Evolutionary conservation across 2,797 vertebrate species (phyloP).

Genomic region (Intellagama lesueurii): DNA sequence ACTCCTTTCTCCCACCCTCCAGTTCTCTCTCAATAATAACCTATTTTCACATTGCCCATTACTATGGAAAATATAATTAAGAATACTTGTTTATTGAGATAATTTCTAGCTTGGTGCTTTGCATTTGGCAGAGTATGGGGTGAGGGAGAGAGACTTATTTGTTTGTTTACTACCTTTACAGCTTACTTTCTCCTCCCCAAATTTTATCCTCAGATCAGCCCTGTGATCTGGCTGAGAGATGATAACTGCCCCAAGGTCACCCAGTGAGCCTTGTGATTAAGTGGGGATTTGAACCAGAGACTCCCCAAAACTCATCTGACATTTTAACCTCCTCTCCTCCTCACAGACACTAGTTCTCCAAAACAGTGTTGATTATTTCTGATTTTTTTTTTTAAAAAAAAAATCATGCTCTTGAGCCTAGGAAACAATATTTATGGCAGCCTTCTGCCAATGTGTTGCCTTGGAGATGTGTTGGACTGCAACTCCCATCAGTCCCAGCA

Average conservation of each 20-base stretch:
- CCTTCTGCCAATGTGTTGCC: not conserved
- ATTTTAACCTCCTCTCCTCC: not conserved
- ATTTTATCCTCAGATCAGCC: not conserved
- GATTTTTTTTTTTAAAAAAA: not conserved
- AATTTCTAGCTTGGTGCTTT: not conserved
- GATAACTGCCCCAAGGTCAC: not conserved
- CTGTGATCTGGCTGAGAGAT: not conserved
- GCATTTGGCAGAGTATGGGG: no score
- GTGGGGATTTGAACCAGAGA: not conserved
- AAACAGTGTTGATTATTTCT: not conserved
- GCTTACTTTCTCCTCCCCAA: not conserved
- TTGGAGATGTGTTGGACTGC: not conserved
- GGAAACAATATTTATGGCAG: not conserved
- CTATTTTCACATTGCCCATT: not conserved
- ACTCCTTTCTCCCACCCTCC: not conserved
- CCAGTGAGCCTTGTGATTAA: not conserved
- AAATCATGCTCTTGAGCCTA: not conserved
- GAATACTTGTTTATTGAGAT: not conserved
- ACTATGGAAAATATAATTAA: not conserved
- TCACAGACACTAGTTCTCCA: not conserved
- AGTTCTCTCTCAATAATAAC: not conserved
- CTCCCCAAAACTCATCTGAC: not conserved
- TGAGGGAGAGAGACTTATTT: not conserved
- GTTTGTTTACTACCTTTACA: not conserved
- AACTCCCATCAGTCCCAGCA: not conserved